Base-by-base conservation (phyloP, 2,888 invertebrate species). In the Diogma glabrata region DNA sequence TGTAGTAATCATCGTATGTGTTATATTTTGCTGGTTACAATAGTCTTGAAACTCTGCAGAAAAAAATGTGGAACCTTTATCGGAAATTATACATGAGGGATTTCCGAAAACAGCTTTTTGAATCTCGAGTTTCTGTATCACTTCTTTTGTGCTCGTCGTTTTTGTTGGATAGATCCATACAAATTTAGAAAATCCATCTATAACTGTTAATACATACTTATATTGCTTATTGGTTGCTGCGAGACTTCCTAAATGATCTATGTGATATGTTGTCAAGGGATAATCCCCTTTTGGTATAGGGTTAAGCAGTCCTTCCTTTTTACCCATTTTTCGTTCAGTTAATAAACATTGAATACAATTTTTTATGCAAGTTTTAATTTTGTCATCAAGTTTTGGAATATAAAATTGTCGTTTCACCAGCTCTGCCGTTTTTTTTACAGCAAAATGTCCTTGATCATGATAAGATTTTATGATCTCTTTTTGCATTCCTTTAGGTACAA, bases 141-240 rank as follows among this genome's bases (percentile, higher is more conserved):
- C 62, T 47, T 70, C 65, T 17, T 55, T 56, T 3, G 60, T 53
- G 0, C 61, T 54, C 2, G 59, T 60, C 3, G 58, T 53, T 49
- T 64, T 65, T 1, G 59, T 59, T 2, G 65, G 64, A 49, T 60
- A 67, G 0, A 67, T 12, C 64, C 67, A 67, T 2, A 57, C 58
- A 58, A 66, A 67, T 49, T 67, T 68, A 0, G 64, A 64, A 40
- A 65, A 67, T 0, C 54, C 60, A 54, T 69, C 66, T 0, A 67
- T 53, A 0, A 66, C 55, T 0, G 62, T 63, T 1, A 69, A 57
- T 1, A 70, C 61, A 33, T 66, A 56, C 47, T 63, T 63, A 33
- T 54, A 51, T 7, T 19, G 10, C 20, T 52, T 51, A 10, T 43
- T 20, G 3, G 52, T 52, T 4, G 30, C 17, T 12, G 43, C 48